Evolutionary conservation across 2,797 vertebrate species (phyloP).

Genomic region (Gymnodraco acuticeps): DNA sequence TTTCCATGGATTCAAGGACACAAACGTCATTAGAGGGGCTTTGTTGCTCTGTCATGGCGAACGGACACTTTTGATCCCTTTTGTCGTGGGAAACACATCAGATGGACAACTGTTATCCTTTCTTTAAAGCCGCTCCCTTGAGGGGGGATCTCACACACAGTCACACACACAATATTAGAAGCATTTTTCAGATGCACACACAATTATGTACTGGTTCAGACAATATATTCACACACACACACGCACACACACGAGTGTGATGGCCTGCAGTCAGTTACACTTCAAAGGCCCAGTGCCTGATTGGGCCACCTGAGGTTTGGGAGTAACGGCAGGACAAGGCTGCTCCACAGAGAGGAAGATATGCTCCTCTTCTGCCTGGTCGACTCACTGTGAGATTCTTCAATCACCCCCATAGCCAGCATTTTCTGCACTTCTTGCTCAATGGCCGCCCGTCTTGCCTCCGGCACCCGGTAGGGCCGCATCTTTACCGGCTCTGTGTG

Average conservation of each 20-base stretch:
- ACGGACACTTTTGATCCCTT: slow-evolving; percentile 48
- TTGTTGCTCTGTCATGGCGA: slow-evolving; percentile 16
- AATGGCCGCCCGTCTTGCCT: too few species aligned
- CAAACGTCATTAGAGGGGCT: slow-evolving; percentile 20
- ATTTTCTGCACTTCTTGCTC: too few species aligned
- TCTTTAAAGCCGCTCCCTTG: slow-evolving; percentile 23
- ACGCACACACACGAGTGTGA: slow-evolving; percentile 18
- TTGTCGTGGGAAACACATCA: slow-evolving; percentile 44
- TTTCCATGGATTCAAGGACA: slow-evolving; percentile 25
- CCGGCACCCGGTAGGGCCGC: too few species aligned
- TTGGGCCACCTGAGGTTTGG: slow-evolving; percentile 74
- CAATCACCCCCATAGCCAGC: too few species aligned
- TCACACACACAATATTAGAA: background rate
- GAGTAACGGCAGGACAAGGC: slow-evolving; percentile 68
- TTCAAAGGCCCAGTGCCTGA: slow-evolving; percentile 71
- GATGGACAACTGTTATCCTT: slow-evolving; percentile 43
- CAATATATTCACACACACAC: slow-evolving; percentile 17
- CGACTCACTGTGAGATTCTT: too few species aligned
- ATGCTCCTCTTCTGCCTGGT: slow-evolving; percentile 31
- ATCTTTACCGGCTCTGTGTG: too few species aligned
- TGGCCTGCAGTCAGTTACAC: slow-evolving; percentile 68
- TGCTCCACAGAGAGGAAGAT: slow-evolving; percentile 45
- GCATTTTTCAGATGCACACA: slow-evolving; percentile 24
- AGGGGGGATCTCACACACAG: background rate
- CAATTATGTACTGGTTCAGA: slow-evolving; percentile 23